phyloP scores from a whole-genome alignment of 2,888 invertebrate genomes.

The Colletes collaris region DNA sequence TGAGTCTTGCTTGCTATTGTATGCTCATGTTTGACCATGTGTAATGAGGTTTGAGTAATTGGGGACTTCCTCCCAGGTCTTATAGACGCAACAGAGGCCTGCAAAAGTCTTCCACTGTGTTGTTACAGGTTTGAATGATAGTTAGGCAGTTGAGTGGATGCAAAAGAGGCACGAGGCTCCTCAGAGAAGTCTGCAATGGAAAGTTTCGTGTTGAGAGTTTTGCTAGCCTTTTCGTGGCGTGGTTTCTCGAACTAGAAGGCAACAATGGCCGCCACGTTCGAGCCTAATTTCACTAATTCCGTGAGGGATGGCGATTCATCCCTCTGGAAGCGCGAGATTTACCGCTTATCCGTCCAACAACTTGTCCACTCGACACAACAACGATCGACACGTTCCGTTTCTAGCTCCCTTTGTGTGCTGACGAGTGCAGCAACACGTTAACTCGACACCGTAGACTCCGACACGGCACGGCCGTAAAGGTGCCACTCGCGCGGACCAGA shows the following conservation, averaged over 20 bases:
- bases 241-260: not conserved
- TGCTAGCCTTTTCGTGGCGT: no score
- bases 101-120: no score
- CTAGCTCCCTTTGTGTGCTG: constrained; percentile 28
- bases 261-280: not conserved
- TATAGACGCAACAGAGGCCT: no score
- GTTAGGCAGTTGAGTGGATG: no score
- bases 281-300: constrained; percentile 30
- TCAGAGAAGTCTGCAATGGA: no score
- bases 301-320: constrained; percentile 9
- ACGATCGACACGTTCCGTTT: constrained; percentile 55
- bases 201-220: no score
- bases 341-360: constrained; percentile 29
- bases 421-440: constrained; percentile 55
- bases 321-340: constrained; percentile 56
- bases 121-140: no score
- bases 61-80: no score
- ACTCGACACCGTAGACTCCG: constrained; percentile 57
- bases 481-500: constrained; percentile 6
- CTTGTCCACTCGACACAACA: constrained; percentile 35
- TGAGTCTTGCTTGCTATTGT: no score
- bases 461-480: constrained; percentile 17
- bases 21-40: no score
- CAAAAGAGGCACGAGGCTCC: no score
- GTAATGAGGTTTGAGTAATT: no score